Conservation (phyloP, 1,140 invertebrate genomes). For the Solen grandis region DNA sequence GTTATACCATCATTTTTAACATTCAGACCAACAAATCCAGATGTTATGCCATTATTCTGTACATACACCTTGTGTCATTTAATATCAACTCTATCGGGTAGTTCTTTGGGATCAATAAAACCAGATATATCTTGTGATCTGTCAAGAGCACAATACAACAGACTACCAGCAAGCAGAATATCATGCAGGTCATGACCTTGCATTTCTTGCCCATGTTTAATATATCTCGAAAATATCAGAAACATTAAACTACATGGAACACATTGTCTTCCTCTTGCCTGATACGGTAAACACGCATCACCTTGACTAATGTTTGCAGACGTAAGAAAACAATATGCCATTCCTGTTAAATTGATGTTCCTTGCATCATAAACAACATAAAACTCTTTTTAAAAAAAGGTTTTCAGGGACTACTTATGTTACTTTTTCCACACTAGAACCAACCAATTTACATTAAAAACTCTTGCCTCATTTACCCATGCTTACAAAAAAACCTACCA, state of each 20-base stretch:
- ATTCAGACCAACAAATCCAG: too few relatives aligned
- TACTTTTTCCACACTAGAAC: too few relatives aligned
- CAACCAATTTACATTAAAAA: too few relatives aligned
- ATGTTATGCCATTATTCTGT: too few relatives aligned
- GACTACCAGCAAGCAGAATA: background rate
- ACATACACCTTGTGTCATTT: background rate
- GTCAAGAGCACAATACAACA: background rate
- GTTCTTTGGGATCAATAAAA: background rate
- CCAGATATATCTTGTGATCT: background rate
- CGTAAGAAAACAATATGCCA: too few relatives aligned
- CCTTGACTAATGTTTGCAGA: background rate
- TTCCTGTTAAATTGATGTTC: too few relatives aligned
- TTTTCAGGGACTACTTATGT: too few relatives aligned
- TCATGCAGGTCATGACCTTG: background rate
- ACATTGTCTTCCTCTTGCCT: background rate
- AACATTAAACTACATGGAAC: background rate
- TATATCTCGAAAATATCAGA: background rate
- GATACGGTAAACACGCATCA: background rate
- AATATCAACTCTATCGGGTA: background rate
- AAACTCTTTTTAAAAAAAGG: too few relatives aligned
- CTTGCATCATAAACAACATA: too few relatives aligned
- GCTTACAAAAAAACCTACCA: too few relatives aligned
- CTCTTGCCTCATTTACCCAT: too few relatives aligned
- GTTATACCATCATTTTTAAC: too few relatives aligned
- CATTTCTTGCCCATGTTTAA: background rate